Conservation (phyloP, 2,888 invertebrate species). For the Agriopis leucophaearia region DNA sequence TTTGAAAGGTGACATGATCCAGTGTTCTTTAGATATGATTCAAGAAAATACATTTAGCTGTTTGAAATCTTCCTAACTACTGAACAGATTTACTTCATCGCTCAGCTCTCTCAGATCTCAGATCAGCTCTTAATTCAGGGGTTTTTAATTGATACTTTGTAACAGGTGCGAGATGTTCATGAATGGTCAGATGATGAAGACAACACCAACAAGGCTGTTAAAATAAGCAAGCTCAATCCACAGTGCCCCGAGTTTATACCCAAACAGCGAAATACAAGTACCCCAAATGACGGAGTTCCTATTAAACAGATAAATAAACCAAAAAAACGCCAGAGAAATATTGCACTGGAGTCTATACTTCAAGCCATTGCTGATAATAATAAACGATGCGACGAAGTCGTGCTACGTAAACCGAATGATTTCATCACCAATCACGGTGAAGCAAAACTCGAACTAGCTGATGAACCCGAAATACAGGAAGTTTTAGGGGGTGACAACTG, state of each 20-base stretch:
- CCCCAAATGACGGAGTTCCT: conserved; percentile 6
- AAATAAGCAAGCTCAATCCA: conserved; percentile 41
- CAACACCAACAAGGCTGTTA: conserved; percentile 10
- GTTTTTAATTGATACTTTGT: conserved; percentile 19
- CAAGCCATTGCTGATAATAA: conserved; percentile 37
- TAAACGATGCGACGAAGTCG: neutral
- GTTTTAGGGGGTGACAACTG: neutral
- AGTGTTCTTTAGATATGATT: too few relatives aligned
- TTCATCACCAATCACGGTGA: conserved; percentile 37
- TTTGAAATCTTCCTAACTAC: too few relatives aligned
- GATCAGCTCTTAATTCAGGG: too few relatives aligned
- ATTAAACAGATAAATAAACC: conserved; percentile 16
- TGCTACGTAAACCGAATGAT: conserved; percentile 50
- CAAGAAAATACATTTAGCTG: too few relatives aligned
- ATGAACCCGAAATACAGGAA: neutral
- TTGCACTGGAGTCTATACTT: conserved; percentile 62
- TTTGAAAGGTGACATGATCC: too few relatives aligned
- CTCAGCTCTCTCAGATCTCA: too few relatives aligned
- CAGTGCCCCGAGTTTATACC: conserved; percentile 15
- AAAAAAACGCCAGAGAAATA: conserved; percentile 55
- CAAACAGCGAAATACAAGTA: neutral
- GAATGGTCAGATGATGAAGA: conserved; percentile 38
- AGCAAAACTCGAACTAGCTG: neutral
- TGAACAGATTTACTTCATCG: too few relatives aligned
- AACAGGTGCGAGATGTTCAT: conserved; percentile 57